Percentiles rank a stretch among this genome's conserved stretches.
Evolutionary conservation across 1,140 invertebrate genomes (phyloP).

Genomic region (Drosophila busckii): DNA sequence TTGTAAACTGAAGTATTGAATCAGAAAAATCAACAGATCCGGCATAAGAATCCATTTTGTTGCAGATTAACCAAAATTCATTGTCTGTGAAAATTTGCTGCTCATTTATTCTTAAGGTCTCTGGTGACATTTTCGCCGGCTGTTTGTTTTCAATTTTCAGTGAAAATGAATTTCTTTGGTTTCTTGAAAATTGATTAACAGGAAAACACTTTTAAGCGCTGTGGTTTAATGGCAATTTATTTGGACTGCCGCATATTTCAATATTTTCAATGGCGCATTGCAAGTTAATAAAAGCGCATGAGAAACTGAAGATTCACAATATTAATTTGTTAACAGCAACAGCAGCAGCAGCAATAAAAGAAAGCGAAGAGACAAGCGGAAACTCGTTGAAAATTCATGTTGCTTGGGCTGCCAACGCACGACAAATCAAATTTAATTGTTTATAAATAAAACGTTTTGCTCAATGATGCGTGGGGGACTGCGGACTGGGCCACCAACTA

Average conservation of each 20-base stretch:
- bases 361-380: constrained; percentile 22
- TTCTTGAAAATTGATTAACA: constrained; percentile 61
- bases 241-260: constrained; percentile 61
- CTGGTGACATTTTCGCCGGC: constrained; percentile 9
- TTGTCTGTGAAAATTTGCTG: too few species aligned
- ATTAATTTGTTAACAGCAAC: constrained; percentile 30
- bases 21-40: too few species aligned
- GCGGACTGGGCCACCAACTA: neutral
- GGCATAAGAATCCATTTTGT: neutral
- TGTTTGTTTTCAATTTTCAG: constrained; percentile 7
- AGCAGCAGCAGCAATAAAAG: constrained; percentile 4
- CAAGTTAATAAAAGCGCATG: constrained; percentile 15
- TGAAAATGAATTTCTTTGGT: constrained; percentile 14
- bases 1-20: too few species aligned
- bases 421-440: constrained; percentile 76
- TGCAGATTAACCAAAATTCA: too few species aligned
- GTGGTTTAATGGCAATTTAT: constrained; percentile 30
- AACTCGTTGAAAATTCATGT: constrained; percentile 27
- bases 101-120: too few species aligned
- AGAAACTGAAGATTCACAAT: constrained; percentile 22
- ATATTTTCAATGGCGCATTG: constrained; percentile 57
- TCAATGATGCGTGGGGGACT: constrained; percentile 42
- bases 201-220: constrained; percentile 66
- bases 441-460: constrained; percentile 77
- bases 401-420: constrained; percentile 42